Base-by-base conservation (phyloP, 2,113 vertebrate genomes). In the Struthidea cinerea region DNA sequence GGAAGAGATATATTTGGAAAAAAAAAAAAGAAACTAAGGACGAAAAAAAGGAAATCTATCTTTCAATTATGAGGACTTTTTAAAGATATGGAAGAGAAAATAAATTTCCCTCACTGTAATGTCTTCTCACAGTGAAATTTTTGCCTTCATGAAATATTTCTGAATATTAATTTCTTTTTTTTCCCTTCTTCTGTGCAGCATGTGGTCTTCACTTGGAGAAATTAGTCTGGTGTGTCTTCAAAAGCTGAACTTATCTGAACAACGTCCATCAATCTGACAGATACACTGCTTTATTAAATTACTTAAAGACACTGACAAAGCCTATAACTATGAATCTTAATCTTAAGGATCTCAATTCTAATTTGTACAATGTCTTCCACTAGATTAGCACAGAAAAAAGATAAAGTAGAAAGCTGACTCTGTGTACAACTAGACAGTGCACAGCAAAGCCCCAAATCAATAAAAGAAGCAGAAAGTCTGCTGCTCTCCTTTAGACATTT, bases 281-380 rank as follows among this genome's bases (percentile, higher is more conserved):
- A 85, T 24, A 74, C 32, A 53, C 20, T 64, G 35, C 39, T 86
- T 93, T 94, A 97, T 92, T 93, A 73, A 96, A 89, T 95, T 95
- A 89, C 75, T 73, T 79, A 75, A 64, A 96, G 79, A 70, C 67
- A 82, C 32, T 89, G 82, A 94, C 79, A 94, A 83, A 95, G 37
- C 37, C 82, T 52, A 78, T 87, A 93, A 81, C 81, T 55, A 55
- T 73, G 75, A 76, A 82, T 86, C 86, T 90, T 94, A 74, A 95
- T 94, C 76, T 92, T 69, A 92, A 87, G 57, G 59, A 83, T 28
- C 39, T 79, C 84, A 67, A 21, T 69, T 70, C 69, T 70, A 95
- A 89, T 96, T 83, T 94, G 44, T 93, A 83, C 74, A 77, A 77
- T 61, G 71, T 52, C 79, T 96, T 94, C 88, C 41, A 71, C 56